Percentiles rank a stretch among this genome's conserved stretches.
Conservation (phyloP, 2,797 vertebrate species). For the Morelia viridis region DNA sequence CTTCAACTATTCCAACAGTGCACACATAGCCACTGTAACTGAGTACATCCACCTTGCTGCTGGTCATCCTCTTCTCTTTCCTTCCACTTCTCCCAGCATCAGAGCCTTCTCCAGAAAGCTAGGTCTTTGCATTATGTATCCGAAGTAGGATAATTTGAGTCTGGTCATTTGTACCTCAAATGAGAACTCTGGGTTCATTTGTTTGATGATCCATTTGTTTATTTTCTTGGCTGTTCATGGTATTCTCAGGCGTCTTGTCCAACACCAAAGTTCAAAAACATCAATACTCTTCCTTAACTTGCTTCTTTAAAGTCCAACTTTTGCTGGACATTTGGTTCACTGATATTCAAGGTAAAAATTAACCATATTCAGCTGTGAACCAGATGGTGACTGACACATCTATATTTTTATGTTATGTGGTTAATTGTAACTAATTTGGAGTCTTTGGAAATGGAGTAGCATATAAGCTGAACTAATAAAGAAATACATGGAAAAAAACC, state of each 20-base stretch:
- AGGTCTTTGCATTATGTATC: background rate
- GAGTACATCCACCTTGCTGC: background rate
- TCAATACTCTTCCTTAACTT: background rate
- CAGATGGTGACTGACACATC: background rate
- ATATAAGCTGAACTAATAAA: background rate
- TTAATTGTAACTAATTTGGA: background rate
- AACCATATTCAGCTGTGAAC: slow-evolving; percentile 31
- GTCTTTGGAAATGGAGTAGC: background rate
- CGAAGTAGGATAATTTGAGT: background rate
- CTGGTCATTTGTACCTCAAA: background rate
- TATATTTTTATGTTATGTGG: background rate
- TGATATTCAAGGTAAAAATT: slow-evolving; percentile 24
- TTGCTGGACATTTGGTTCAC: background rate
- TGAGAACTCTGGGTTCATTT: background rate
- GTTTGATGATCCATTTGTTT: background rate
- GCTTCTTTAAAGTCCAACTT: background rate
- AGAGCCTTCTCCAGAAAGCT: background rate
- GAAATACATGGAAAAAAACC: background rate
- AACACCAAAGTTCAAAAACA: background rate
- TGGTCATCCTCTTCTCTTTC: background rate
- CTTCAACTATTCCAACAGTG: background rate
- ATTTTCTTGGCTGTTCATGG: background rate
- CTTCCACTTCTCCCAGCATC: background rate
- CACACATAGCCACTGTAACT: background rate
- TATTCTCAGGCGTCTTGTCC: no score